Base-by-base conservation (phyloP, 2,797 vertebrate genomes). In the Microctenopoma lineatum region DNA sequence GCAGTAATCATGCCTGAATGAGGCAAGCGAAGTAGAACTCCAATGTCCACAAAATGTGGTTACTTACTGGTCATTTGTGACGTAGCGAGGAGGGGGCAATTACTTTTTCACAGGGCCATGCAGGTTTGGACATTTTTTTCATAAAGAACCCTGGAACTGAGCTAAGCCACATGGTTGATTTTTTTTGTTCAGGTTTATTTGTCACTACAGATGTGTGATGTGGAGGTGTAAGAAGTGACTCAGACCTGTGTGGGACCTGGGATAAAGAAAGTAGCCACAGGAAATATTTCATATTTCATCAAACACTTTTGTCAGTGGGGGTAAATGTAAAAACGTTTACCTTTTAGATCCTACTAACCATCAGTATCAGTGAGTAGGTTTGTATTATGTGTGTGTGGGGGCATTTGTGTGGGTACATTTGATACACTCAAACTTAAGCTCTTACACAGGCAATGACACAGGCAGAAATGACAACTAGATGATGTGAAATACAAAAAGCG, bases 171-270 rank as follows among this genome's bases (percentile, higher is more conserved):
- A 2, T 8, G 1, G 39, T 34, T 12, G 4, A 57, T 21, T 21
- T 62, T 52, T 4, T 45, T 5, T 32, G 12, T 59, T 61, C 1
- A 18, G n/a, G 36, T 54, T 27, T 12, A 39, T 70, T 10, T 65
- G 3, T 2, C 9, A 12, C 56, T 32, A 38, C 36, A 9, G 2
- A 7, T 36, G 27, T 56, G 15, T 63, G 4, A 10, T 36, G 16
- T 3, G 18, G 42, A 38, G 38, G 55, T 48, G 36, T 57, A 36
- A 69, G 38, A 57, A 5, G 8, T 80, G 64, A 80, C 47, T 82
- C 76, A 13, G 26, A 47, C 14, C 26, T 66, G 51, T 62, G 66
- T 74, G 61, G 32, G 65, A 53, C 44, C 36, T 55, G 1, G 7
- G 26, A 21, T 18, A 8, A 51, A 36, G 7, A 15, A 12, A 38